Base-by-base conservation (phyloP, 2,888 invertebrate species). In the Dasysyrphus tricinctus region DNA sequence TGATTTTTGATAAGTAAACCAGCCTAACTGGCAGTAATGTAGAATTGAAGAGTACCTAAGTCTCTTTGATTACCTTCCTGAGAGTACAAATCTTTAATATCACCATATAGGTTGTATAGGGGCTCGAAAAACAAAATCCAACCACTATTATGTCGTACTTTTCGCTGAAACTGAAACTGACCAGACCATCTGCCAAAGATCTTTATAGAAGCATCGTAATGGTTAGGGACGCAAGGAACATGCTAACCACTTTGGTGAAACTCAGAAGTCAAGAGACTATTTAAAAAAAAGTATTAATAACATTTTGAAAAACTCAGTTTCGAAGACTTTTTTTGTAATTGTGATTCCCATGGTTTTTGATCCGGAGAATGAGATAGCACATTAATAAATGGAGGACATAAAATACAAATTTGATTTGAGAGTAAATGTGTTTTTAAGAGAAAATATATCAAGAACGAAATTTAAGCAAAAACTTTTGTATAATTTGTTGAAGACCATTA, bases 61-160 rank as follows among this genome's bases (percentile, higher is more conserved):
- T 29, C 37, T 37, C 54, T 49, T 19, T 47, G 63, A 75, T 69
- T 61, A 44, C 63, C 24, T 42, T 69, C 42, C 42, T 42, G 32
- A 51, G 37, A 51, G 37, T 39, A 51, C 49, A 9, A 29, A 67
- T 37, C 34, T 37, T 11, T 19, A 34, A 34, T 24, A 51, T 39
- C 51, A 51, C 9, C 44, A 32, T 11, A 8, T 32, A 32, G 11
- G 24, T 12, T 24, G 1, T 34, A 80, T 85, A 80, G 76, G 76
- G 80, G 76, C 56, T 54, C n/a, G 8, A 34, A 32, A 49, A 65
- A 59, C 3, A 16, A 14, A 7, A 39, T 3, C 4, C 44, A n/a
- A 74, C 78, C 72, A 54, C 78, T 24, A 24, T n/a, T 73, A 82
- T 77, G 81, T 82, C 73, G 77, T 77, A 82, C 77, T 81, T 76